Evolutionary conservation across 1,140 invertebrate species (phyloP).

Genomic region (Oryzaephilus surinamensis): DNA sequence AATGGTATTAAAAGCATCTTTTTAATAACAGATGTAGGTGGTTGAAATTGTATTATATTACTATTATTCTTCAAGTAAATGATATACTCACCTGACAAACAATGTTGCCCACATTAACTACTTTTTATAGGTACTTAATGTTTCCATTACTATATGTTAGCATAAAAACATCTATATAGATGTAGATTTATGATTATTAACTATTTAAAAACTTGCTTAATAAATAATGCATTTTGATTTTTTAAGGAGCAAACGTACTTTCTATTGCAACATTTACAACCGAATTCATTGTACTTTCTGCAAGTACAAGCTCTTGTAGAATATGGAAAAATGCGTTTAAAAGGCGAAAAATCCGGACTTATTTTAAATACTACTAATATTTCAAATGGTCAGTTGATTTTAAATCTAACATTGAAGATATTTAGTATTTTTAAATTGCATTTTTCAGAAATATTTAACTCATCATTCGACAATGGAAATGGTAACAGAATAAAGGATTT

Average conservation of each 20-base stretch:
- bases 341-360: slow-evolving; percentile 53
- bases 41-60: too few species aligned
- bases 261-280: slow-evolving; percentile 48
- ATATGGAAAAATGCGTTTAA: slow-evolving; percentile 50
- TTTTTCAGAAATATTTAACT: neutral
- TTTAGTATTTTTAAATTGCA: neutral
- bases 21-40: too few species aligned
- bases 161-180: too few species aligned
- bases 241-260: slow-evolving; percentile 47
- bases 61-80: neutral
- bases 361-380: slow-evolving; percentile 53
- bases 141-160: too few species aligned
- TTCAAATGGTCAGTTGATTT: slow-evolving; percentile 35
- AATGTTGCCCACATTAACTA: too few species aligned
- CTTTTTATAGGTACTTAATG: too few species aligned
- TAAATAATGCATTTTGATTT: neutral
- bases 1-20: too few species aligned
- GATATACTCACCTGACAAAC: neutral
- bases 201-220: neutral
- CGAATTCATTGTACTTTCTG: slow-evolving; percentile 56
- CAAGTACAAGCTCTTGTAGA: slow-evolving; percentile 59
- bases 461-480: neutral
- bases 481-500: slow-evolving; percentile 35
- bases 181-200: neutral
- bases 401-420: too few species aligned